Evolutionary conservation across 2,797 vertebrate genomes (phyloP).

Genomic region (Tiaroga cobitis): DNA sequence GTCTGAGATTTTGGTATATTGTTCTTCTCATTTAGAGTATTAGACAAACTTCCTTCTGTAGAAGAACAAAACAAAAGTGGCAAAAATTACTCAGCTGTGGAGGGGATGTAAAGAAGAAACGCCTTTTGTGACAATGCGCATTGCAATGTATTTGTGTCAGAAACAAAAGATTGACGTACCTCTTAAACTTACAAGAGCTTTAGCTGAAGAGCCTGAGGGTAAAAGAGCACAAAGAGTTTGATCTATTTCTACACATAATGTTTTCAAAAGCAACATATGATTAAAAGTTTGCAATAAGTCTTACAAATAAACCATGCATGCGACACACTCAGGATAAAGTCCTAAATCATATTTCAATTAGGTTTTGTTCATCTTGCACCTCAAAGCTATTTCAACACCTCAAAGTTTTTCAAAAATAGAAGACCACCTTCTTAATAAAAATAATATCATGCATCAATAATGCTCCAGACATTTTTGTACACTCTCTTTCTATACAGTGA

Average conservation of each 20-base stretch:
- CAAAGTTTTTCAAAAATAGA: neutral
- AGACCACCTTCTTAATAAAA: neutral
- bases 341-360: neutral
- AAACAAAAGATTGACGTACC: slow-evolving; percentile 76
- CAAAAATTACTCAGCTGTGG: neutral
- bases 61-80: slow-evolving; percentile 15
- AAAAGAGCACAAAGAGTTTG: slow-evolving; percentile 45
- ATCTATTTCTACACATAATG: neutral
- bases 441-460: neutral
- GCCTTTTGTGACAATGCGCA: neutral
- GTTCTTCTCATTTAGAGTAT: slow-evolving; percentile 96
- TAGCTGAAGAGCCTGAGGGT: slow-evolving; percentile 93
- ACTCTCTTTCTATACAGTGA: neutral
- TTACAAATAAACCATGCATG: neutral
- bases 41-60: slow-evolving; percentile 95
- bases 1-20: slow-evolving; percentile 90
- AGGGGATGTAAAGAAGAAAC: neutral
- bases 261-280: slow-evolving; percentile 13
- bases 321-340: neutral
- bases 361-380: neutral
- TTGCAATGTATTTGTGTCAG: neutral
- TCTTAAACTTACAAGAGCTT: slow-evolving; percentile 98
- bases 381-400: neutral
- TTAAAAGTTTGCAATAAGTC: neutral
- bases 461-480: neutral